Evolutionary conservation across 2,113 vertebrate genomes (phyloP), one percentile per base, ranked within the genome.

Genomic region (Podiceps cristatus): DNA sequence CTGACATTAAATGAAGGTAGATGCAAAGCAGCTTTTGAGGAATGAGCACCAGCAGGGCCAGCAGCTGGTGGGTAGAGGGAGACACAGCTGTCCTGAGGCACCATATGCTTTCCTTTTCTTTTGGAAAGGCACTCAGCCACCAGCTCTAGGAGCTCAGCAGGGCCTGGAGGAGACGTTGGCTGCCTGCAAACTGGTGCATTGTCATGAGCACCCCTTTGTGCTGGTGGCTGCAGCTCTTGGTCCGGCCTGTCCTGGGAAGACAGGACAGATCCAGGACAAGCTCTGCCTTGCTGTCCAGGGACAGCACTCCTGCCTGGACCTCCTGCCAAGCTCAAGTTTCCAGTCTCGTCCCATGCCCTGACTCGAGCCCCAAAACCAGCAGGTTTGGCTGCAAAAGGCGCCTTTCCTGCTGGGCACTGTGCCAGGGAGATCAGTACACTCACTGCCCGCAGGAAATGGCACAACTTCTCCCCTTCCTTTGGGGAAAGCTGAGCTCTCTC

Each of bases 371-470:
- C 47, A 7, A 68, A 35, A 9, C 2, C 15, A 1, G 19, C 37
- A 33, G 40, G 42, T 24, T 56, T 27, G n/a, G 49, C 60, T 33
- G 60, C n/a, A 35, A 64, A 72, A 33, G 0, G 11, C 0, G 2
- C 35, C 33, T 35, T 88, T 74, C 89, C 78, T 85, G 78, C 86
- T 10, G 18, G 64, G 60, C 44, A 0, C 28, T 0, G 2, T 19
- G 79, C 79, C 80, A 66, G 29, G 35, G 25, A 2, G 31, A 25
- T 8, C 71, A 59, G 53, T 66, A 35, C 18, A 67, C 53, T 69
- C 53, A 52, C 29, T 3, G 7, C 67, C 52, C 40, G 53, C 77
- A 45, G 78, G 82, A 90, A 90, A 64, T 64, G 68, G 31, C 29
- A 72, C 27, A 35, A 64, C 47, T 3, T 67, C 53, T 44, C 27